Evolutionary conservation across 2,888 invertebrate species (phyloP).

Genomic region (Pollenia griseotomentosa): DNA sequence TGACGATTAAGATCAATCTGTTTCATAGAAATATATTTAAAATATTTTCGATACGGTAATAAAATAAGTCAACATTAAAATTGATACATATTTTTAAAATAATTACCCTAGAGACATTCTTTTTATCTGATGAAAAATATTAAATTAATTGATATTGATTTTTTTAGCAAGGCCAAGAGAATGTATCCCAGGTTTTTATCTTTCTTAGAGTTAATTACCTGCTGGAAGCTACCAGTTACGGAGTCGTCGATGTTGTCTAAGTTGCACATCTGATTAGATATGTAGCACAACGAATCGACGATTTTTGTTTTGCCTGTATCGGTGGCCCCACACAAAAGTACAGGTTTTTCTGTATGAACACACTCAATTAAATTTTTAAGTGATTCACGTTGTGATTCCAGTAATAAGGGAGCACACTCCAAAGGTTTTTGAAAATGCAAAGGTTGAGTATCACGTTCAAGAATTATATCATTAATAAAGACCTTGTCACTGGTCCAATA

Average conservation of each 20-base stretch:
- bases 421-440: slow-evolving; percentile 77
- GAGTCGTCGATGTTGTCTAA: slow-evolving; percentile 84
- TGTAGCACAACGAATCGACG: slow-evolving; percentile 81
- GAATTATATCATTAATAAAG: slow-evolving; percentile 87
- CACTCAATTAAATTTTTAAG: slow-evolving; percentile 94
- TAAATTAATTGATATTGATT: too few species aligned
- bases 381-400: slow-evolving; percentile 87
- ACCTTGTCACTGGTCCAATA: slow-evolving; percentile 86
- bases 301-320: slow-evolving; percentile 84
- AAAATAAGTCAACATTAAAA: neutral
- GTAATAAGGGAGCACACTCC: slow-evolving; percentile 84
- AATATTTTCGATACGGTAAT: neutral
- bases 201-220: slow-evolving; percentile 85
- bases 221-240: slow-evolving; percentile 96
- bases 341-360: slow-evolving; percentile 95
- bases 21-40: neutral
- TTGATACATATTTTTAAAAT: neutral
- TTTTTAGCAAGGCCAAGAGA: too few species aligned
- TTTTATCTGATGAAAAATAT: too few species aligned
- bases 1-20: slow-evolving; percentile 85
- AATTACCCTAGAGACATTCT: neutral
- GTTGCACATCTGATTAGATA: slow-evolving; percentile 81
- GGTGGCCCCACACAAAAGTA: slow-evolving; percentile 86
- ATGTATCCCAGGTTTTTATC: neutral
- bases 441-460: slow-evolving; percentile 82